These are phyloP conservation scores for Caenorhabditis sp. DNA, from an alignment of 2,888 invertebrate genomes.

Conservation along the genomic window DNA sequence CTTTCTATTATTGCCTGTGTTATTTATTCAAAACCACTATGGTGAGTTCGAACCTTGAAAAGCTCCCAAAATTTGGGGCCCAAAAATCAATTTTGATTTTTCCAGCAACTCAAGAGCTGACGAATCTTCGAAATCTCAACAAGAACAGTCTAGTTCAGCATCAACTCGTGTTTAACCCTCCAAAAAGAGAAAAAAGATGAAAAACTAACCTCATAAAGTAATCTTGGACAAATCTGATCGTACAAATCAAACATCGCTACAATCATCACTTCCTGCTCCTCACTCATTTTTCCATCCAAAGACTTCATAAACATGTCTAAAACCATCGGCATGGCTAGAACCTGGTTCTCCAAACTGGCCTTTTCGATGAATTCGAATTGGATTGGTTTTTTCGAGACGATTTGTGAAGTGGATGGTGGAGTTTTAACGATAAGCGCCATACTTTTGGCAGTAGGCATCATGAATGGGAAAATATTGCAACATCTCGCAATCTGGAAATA, in stretches of 20 bases:
- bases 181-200: too few relatives aligned
- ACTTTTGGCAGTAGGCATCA: conserved; percentile 35
- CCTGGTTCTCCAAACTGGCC: neutral
- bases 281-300: conserved; percentile 5
- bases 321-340: neutral
- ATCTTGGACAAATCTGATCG: conserved; percentile 21
- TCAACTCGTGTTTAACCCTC: too few relatives aligned
- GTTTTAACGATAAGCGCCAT: neutral
- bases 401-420: neutral
- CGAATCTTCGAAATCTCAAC: too few relatives aligned
- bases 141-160: too few relatives aligned
- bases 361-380: conserved; percentile 4
- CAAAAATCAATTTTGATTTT: too few relatives aligned
- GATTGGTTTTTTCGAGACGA: neutral
- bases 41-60: too few relatives aligned
- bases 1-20: too few relatives aligned
- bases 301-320: conserved; percentile 8
- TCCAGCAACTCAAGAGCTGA: too few relatives aligned
- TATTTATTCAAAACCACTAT: too few relatives aligned
- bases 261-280: conserved; percentile 1
- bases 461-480: conserved; percentile 43
- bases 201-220: conserved; percentile 21
- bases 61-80: too few relatives aligned
- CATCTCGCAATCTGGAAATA: conserved; percentile 19
- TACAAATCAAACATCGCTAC: conserved; percentile 8